phyloP scores from a whole-genome alignment of 2,113 vertebrate genomes.

The Herpailurus yagouaroundi region DNA sequence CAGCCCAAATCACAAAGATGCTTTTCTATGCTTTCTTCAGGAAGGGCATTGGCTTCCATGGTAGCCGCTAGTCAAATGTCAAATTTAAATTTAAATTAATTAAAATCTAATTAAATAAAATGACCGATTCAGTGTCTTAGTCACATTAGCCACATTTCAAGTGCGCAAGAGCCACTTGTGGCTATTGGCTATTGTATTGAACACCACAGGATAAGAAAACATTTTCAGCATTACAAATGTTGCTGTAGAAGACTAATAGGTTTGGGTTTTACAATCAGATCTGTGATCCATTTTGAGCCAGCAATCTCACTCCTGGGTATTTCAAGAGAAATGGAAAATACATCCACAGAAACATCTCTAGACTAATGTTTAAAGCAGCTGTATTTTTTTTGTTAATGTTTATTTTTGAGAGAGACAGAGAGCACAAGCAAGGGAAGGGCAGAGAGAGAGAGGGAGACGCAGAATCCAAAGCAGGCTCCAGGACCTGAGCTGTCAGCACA shows the following conservation, averaged over 20 bases:
- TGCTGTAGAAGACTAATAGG: neutral
- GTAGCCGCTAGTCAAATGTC: neutral
- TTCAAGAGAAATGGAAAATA: neutral
- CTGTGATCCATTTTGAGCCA: neutral
- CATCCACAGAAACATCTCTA: neutral
- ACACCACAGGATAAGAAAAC: neutral
- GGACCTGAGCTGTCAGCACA: too few species aligned
- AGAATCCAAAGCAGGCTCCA: too few species aligned
- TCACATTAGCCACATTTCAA: neutral
- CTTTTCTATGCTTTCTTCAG: neutral
- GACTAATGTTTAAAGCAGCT: neutral
- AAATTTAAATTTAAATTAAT: neutral
- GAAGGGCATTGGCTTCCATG: neutral
- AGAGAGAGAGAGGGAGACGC: too few species aligned
- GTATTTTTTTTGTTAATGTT: neutral
- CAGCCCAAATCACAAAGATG: neutral
- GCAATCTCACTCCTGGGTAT: neutral
- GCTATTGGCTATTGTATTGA: neutral
- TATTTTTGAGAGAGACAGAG: too few species aligned
- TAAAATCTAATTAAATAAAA: conserved; percentile 13
- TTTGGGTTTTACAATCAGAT: neutral
- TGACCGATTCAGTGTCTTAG: neutral
- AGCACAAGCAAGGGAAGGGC: too few species aligned
- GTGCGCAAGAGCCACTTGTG: neutral
- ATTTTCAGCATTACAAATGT: neutral